These are phyloP conservation scores for Andrena minutula DNA, from an alignment of 2,888 invertebrate genomes.

Conservation along the genomic window DNA sequence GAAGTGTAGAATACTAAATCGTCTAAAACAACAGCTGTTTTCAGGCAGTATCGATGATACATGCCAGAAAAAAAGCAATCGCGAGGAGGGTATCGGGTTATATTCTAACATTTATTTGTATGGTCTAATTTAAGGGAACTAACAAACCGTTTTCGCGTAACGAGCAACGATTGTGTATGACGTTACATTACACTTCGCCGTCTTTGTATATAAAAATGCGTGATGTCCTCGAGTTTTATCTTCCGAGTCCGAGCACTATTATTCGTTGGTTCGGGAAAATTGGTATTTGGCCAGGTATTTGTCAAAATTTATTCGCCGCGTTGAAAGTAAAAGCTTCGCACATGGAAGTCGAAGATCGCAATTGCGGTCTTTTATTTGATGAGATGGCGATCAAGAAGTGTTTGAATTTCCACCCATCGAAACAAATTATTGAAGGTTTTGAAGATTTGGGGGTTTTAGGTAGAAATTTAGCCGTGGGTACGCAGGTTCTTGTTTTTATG, in stretches of 20 bases:
- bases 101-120: background rate
- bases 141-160: too few relatives aligned
- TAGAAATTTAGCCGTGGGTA: background rate
- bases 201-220: too few relatives aligned
- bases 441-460: background rate
- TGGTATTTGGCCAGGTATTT: constrained; percentile 1
- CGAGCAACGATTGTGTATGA: too few relatives aligned
- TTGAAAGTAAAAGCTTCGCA: background rate
- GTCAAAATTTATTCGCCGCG: background rate
- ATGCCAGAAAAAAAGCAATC: too few relatives aligned
- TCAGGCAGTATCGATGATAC: background rate
- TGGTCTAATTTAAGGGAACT: too few relatives aligned
- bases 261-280: constrained; percentile 11
- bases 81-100: too few relatives aligned
- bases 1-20: background rate
- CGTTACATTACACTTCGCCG: too few relatives aligned
- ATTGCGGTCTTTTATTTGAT: background rate
- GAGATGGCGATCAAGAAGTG: constrained; percentile 4
- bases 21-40: background rate
- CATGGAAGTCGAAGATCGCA: background rate
- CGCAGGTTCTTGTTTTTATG: constrained; percentile 9
- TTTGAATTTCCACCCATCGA: background rate
- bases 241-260: background rate
- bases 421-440: constrained; percentile 4
- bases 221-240: too few relatives aligned